phyloP scores from a whole-genome alignment of 2,113 vertebrate species.

The Poecile atricapillus region DNA sequence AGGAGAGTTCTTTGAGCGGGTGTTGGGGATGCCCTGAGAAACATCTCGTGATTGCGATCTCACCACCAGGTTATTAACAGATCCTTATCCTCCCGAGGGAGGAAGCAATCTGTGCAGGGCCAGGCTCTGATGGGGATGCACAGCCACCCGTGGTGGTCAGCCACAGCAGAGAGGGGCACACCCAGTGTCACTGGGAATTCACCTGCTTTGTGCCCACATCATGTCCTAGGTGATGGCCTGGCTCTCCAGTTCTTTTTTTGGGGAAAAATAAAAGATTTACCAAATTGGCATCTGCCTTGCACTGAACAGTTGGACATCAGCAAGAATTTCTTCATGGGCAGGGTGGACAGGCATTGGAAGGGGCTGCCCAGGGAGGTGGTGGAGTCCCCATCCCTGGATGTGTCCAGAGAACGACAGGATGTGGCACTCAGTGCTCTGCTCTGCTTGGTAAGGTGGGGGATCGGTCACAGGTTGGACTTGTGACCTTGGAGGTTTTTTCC shows the following conservation, averaged over 20 bases:
- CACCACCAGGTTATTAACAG: conserved; percentile 3
- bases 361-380: neutral
- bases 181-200: neutral
- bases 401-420: neutral
- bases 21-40: conserved; percentile 29
- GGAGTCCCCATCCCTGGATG: neutral
- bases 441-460: neutral
- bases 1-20: neutral
- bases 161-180: neutral
- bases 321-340: neutral
- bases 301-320: neutral
- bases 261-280: neutral
- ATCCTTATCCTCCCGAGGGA: neutral
- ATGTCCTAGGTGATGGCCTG: fast-evolving
- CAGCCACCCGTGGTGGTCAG: neutral
- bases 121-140: neutral
- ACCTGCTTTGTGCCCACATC: neutral
- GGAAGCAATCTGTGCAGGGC: neutral
- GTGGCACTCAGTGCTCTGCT: neutral
- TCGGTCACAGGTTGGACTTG: neutral
- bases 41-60: conserved; percentile 9
- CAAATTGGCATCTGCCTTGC: neutral
- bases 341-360: neutral
- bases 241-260: neutral
- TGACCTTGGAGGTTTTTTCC: neutral